phyloP scores from a whole-genome alignment of 1,140 invertebrate genomes.

The Drosophila miranda region DNA sequence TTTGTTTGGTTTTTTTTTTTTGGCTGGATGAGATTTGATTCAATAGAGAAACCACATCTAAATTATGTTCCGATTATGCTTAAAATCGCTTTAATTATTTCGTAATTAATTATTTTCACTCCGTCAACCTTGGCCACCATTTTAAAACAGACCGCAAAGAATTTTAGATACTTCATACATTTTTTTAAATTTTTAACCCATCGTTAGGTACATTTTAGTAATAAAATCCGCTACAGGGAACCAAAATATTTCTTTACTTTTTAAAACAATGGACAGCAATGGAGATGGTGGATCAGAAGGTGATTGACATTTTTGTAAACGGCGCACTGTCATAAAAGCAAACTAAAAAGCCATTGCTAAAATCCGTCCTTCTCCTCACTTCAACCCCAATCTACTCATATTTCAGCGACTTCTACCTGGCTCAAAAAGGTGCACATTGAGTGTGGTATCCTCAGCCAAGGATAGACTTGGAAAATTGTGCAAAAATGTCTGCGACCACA shows the following conservation, averaged over 20 bases:
- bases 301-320: conserved; percentile 60
- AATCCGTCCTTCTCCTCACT: conserved; percentile 15
- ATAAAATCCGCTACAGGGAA: conserved; percentile 36
- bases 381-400: conserved; percentile 13
- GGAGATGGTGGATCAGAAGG: conserved; percentile 1
- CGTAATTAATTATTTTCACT: conserved; percentile 1
- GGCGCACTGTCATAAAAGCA: conserved; percentile 14
- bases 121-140: conserved; percentile 11
- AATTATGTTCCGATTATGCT: not conserved
- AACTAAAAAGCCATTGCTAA: conserved; percentile 24
- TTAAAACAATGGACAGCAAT: conserved; percentile 28
- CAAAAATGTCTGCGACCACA: conserved; percentile 26
- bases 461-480: conserved; percentile 20
- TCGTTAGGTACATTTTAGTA: conserved; percentile 17
- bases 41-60: not conserved
- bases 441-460: not conserved
- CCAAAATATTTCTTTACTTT: conserved; percentile 51
- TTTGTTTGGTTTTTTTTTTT: no score
- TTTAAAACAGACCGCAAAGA: conserved; percentile 20
- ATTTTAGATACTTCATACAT: conserved; percentile 57
- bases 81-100: no score
- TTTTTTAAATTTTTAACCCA: conserved; percentile 34
- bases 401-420: conserved; percentile 14
- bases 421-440: not conserved
- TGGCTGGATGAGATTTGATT: no score